Conservation (phyloP, 1,140 invertebrate genomes). For the Bombus superbus region DNA sequence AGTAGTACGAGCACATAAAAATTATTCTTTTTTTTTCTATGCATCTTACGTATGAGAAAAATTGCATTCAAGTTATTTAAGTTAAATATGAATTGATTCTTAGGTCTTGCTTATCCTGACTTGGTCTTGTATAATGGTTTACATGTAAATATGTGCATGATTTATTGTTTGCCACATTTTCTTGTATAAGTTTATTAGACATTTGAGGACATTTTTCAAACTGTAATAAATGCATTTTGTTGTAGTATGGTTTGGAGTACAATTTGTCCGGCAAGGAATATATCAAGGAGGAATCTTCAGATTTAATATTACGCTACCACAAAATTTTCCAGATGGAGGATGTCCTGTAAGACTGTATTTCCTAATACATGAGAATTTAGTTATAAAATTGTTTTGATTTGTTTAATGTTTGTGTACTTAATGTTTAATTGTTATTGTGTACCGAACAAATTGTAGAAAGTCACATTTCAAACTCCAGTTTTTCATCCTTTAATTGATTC, state of each 20-base stretch:
- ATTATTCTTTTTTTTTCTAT: conserved; percentile 1
- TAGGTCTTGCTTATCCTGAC: conserved; percentile 67
- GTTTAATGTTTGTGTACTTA: no score
- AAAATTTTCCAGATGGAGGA: conserved; percentile 93
- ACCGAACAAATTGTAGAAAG: conserved; percentile 85
- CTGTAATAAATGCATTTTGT: conserved; percentile 70
- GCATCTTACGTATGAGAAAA: not conserved
- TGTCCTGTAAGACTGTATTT: conserved; percentile 87
- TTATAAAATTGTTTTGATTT: conserved; percentile 7
- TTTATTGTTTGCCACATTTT: conserved; percentile 45
- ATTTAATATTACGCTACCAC: conserved; percentile 93
- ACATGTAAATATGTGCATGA: conserved; percentile 65
- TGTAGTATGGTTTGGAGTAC: conserved; percentile 96
- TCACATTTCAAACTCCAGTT: conserved; percentile 92
- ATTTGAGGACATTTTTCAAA: not conserved
- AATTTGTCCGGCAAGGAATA: conserved; percentile 93
- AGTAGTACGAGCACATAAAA: conserved; percentile 74
- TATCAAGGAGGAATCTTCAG: conserved; percentile 95
- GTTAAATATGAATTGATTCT: conserved; percentile 44
- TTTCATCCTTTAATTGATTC: conserved; percentile 94
- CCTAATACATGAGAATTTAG: not conserved
- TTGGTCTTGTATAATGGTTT: conserved; percentile 60
- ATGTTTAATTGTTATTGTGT: not conserved
- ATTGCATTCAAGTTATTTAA: conserved; percentile 33
- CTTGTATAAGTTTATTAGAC: not conserved